Evolutionary conservation across 2,113 vertebrate species (phyloP).

Genomic region (Aegotheles bennettii): DNA sequence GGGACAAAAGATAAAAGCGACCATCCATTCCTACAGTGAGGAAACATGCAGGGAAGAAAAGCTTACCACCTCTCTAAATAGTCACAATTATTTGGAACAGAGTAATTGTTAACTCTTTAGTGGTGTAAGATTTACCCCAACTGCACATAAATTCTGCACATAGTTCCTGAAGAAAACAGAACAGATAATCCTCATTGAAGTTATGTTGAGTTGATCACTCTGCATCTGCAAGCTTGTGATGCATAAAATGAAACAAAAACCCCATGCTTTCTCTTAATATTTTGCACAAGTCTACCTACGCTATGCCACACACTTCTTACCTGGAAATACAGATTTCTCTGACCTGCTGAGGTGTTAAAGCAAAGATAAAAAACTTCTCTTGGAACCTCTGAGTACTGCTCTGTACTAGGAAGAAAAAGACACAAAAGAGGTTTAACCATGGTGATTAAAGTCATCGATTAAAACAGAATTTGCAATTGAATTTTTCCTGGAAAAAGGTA

Average conservation of each 20-base stretch:
- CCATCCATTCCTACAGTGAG: background rate
- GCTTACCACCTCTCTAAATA: background rate
- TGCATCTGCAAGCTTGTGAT: background rate
- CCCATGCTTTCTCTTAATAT: background rate
- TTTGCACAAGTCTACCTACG: background rate
- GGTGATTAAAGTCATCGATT: background rate
- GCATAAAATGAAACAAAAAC: fast-evolving
- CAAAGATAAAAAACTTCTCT: conserved; percentile 97
- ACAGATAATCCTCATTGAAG: too few relatives aligned
- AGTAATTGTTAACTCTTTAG: background rate
- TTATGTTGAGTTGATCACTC: too few relatives aligned
- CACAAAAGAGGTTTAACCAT: background rate
- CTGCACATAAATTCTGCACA: background rate
- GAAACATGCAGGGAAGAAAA: background rate
- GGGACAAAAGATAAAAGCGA: background rate
- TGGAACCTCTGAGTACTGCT: conserved; percentile 91
- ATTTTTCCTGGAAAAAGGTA: background rate
- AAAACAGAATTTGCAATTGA: background rate
- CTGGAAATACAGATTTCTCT: conserved; percentile 98
- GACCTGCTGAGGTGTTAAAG: conserved; percentile 96
- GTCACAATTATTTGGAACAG: fast-evolving
- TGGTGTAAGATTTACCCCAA: background rate
- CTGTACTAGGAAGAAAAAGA: conserved; percentile 72
- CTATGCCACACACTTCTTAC: conserved; percentile 66
- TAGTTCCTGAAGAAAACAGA: background rate